Base-by-base conservation (phyloP, 2,888 invertebrate genomes). In the Omphaloscelis lunosa region DNA sequence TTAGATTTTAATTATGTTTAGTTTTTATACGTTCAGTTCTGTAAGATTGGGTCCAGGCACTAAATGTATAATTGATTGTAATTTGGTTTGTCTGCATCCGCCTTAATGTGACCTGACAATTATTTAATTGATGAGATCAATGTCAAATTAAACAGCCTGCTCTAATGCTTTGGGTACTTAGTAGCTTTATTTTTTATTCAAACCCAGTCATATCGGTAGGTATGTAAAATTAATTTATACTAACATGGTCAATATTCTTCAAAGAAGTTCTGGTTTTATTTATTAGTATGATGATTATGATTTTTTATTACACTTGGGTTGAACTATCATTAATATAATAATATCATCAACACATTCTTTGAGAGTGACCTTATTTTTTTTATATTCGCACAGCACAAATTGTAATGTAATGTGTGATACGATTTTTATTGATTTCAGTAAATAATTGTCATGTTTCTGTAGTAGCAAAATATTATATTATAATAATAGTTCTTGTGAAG, bases 401-500 rank as follows among this genome's bases (percentile, higher is more conserved):
- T 53, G 11, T 39, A 12, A 39, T 62, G 15, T 66, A 15, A 12
- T 15, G 17, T 17, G 11, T 72, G 20, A 34, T 53, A 41, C 17
- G 34, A n/a, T n/a, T 53, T 34, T 71, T 62, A 20, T 69, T 74
- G 67, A 75, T 78, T 66, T 63, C 70, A 61, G 15, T 67, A 67
- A 82, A 71, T 85, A 85, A 86, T 85, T 86, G 79, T 86, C 72
- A 73, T 23, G 58, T 68, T 83, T 66, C 45, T 67, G 1, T 79
- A 71, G n/a, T 80, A 88, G 75, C 76, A 81, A 79, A 80, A 78
- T 88, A 80, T 83, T 79, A 72, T 75, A 77, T 81, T 76, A 65
- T 72, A 72, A 65, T 72, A 72, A 84, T 84, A 70, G 89, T 88
- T 88, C 86, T 86, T 84, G 78, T 79, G 73, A 88, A 88, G 88